Evolutionary conservation across 2,888 invertebrate species (phyloP), one percentile per base, ranked within the genome.

Genomic region (Dinocampus coccinellae): DNA sequence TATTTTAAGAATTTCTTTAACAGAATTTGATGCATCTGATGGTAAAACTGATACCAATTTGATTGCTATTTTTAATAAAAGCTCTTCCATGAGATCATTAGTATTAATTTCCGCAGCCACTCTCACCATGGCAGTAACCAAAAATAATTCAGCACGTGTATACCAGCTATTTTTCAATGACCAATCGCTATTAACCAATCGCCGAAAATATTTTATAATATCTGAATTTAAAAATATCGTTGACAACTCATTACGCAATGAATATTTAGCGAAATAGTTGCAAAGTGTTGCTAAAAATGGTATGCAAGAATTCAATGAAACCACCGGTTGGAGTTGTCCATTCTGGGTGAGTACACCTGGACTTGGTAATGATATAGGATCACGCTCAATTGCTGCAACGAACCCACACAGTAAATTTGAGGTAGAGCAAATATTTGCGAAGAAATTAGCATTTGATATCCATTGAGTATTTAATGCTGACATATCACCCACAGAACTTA

Each of bases 341-440:
- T 87, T 83, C 1, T 89, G 82, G 39, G 85, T 83, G 82, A 89
- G 85, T 62, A 88, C 87, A 33, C 88, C 87, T 1, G 89, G 85
- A 81, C 88, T 88, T 3, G 89, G 84, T 10, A 88, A 84, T 62
- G 86, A 88, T 33, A 89, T 79, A 73, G 90, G 90, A 55, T 88
- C 84, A 58, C 89, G 84, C n/a, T 87, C 83, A 67, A 81, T 82
- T 34, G 87, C 86, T 4, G 84, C 75, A 47, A 83, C 83, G 63
- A 84, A 85, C 58, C 86, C 83, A 62, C 89, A 88, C 74, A 90
- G 79, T 69, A 90, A 83, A 86, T 90, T 90, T 24, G 90, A 90
- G 7, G 87, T 85, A 13, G 81, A 84, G 66, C 89, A 89, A 75
- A 70, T 39, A n/a, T 47, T 34, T 1, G 6, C 16, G 61, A 85